Conservation (phyloP, 2,797 vertebrate species). For the Crypturellus tataupa region DNA sequence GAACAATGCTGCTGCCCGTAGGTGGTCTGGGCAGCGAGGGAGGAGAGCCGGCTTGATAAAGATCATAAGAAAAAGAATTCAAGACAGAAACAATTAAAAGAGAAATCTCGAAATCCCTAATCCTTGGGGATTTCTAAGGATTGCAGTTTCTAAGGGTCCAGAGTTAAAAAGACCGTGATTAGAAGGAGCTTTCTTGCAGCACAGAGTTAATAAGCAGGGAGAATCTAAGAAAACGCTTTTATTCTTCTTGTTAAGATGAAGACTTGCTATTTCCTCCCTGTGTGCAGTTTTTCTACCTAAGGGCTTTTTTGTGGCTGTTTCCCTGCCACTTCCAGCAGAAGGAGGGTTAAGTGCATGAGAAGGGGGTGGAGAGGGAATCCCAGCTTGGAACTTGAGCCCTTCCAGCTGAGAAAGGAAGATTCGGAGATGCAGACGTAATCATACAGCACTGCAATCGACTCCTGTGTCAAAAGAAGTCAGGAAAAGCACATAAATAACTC, state of each 20-base stretch:
- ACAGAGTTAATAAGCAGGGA: not conserved
- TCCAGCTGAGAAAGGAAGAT: constrained; percentile 77
- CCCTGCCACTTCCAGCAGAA: constrained; percentile 58
- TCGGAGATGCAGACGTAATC: constrained; percentile 76
- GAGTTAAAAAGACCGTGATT: not conserved
- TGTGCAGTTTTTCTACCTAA: not conserved
- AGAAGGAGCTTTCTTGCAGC: not conserved
- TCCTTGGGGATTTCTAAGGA: not conserved
- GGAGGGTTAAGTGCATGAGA: constrained; percentile 78
- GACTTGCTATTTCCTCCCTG: not conserved
- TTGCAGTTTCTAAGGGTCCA: not conserved
- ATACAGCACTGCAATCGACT: constrained; percentile 67
- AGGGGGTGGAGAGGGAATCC: constrained; percentile 81
- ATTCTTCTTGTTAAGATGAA: not conserved
- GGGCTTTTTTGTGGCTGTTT: not conserved
- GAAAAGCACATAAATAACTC: not conserved
- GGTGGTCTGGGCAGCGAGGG: not conserved
- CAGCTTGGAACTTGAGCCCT: constrained; percentile 81
- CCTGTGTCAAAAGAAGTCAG: constrained; percentile 71
- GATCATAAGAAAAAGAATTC: not conserved
- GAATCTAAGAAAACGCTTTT: not conserved
- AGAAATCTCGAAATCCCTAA: not conserved
- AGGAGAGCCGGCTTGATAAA: not conserved
- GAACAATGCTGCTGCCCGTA: not conserved
- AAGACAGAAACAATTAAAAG: not conserved